phyloP scores from a whole-genome alignment of 2,797 vertebrate species.

The Morelia viridis region DNA sequence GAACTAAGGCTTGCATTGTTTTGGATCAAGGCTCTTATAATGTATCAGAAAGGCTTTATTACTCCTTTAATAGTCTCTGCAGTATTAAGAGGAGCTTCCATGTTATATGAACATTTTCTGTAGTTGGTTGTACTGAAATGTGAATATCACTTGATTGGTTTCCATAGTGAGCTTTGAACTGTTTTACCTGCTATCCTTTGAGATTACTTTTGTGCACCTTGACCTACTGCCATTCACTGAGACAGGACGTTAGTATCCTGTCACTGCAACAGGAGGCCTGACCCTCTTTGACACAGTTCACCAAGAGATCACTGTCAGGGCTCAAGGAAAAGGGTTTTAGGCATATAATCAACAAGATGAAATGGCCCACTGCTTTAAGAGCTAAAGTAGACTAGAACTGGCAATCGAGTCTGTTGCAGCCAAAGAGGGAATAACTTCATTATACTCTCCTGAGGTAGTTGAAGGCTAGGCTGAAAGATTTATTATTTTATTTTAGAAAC shows the following conservation, averaged over 20 bases:
- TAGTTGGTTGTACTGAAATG: conserved; percentile 18
- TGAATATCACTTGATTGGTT: conserved; percentile 33
- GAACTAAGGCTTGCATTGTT: neutral
- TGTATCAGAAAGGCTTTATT: conserved; percentile 18
- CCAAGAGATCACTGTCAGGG: conserved; percentile 31
- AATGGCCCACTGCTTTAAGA: conserved; percentile 12
- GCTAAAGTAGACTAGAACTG: neutral
- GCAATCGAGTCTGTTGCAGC: neutral
- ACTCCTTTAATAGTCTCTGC: neutral
- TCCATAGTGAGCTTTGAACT: conserved; percentile 18
- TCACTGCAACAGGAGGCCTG: conserved; percentile 24
- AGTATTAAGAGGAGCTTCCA: conserved; percentile 23
- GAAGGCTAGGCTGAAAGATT: conserved; percentile 2
- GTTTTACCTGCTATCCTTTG: neutral
- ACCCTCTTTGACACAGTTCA: conserved; percentile 14
- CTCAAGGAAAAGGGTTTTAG: conserved; percentile 33
- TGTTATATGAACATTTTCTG: conserved; percentile 35
- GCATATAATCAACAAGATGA: neutral
- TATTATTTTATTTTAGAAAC: conserved; percentile 15
- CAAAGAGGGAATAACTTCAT: conserved; percentile 12
- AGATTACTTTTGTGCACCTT: conserved; percentile 36
- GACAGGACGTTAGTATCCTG: conserved; percentile 39
- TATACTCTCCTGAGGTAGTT: conserved; percentile 6
- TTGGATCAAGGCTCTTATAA: neutral
- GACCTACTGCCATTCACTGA: conserved; percentile 25